A percentile compares a stretch with the other conserved stretches of the same genome.
phyloP scores from a whole-genome alignment of 1,140 invertebrate genomes.

The Microplitis demolitor region DNA sequence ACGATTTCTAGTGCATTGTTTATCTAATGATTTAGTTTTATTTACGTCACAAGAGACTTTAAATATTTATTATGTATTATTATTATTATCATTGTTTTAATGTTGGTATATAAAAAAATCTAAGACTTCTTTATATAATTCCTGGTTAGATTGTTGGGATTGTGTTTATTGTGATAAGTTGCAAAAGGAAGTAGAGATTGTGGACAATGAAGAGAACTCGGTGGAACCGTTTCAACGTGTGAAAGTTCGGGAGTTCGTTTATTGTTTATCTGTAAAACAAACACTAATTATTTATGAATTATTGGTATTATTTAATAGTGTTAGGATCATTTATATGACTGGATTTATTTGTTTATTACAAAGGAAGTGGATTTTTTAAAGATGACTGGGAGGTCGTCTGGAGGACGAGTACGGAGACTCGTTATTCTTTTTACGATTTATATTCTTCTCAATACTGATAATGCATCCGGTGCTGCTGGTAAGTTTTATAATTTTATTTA shows the following conservation, averaged over 20 bases:
- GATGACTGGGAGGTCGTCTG: conserved; percentile 7
- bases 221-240: conserved; percentile 27
- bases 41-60: neutral
- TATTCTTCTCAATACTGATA: neutral
- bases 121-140: conserved; percentile 3
- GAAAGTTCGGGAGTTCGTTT: conserved; percentile 15
- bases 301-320: neutral
- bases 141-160: neutral
- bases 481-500: neutral
- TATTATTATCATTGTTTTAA: no score
- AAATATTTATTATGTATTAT: no score
- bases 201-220: conserved; percentile 21
- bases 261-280: neutral
- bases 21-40: neutral
- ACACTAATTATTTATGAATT: neutral
- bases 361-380: neutral
- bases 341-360: neutral
- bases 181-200: neutral
- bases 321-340: neutral
- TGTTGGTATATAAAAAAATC: neutral
- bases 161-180: neutral
- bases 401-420: neutral
- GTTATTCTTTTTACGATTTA: neutral
- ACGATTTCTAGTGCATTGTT: neutral
- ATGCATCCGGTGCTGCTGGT: neutral